Percentiles rank a stretch among this genome's conserved stretches.
phyloP scores from a whole-genome alignment of 2,888 invertebrate genomes.

The Tiliacea aurago region DNA sequence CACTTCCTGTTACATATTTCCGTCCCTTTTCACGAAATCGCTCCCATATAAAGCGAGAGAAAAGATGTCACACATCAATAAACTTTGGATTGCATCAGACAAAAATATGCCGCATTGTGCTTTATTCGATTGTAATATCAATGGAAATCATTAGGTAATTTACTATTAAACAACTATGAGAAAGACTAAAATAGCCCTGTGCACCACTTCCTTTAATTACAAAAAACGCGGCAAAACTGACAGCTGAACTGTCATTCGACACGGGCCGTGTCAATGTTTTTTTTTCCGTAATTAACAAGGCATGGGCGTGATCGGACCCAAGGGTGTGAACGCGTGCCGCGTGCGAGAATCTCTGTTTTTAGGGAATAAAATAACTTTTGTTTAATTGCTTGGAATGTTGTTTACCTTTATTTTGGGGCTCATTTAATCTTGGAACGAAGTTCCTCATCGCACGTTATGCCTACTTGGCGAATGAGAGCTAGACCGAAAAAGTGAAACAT shows the following conservation, averaged over 20 bases:
- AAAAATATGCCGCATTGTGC: neutral
- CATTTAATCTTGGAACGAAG: neutral
- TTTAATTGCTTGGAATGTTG: slow-evolving; percentile 21
- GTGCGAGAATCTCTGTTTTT: slow-evolving; percentile 32
- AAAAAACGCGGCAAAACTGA: slow-evolving; percentile 65
- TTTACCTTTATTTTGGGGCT: slow-evolving; percentile 16
- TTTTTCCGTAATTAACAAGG: slow-evolving; percentile 67
- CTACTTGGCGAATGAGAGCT: too few relatives aligned
- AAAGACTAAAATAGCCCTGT: slow-evolving; percentile 8
- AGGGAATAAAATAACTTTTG: slow-evolving; percentile 19
- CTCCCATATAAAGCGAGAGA: too few relatives aligned
- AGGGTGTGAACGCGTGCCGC: slow-evolving; percentile 61
- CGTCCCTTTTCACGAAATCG: too few relatives aligned
- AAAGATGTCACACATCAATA: too few relatives aligned
- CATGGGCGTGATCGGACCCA: slow-evolving; percentile 64
- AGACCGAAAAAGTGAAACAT: too few relatives aligned
- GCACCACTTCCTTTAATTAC: slow-evolving; percentile 25
- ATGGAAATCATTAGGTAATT: neutral
- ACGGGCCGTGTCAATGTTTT: slow-evolving; percentile 58
- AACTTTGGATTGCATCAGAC: neutral
- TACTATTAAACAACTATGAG: neutral
- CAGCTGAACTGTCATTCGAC: slow-evolving; percentile 67
- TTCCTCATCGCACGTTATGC: too few relatives aligned
- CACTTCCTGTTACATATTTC: too few relatives aligned
- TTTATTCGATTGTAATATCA: neutral